Evolutionary conservation across 2,797 vertebrate genomes (phyloP), one percentile per base, ranked within the genome.

Genomic region (Tauraco hartlaubi): DNA sequence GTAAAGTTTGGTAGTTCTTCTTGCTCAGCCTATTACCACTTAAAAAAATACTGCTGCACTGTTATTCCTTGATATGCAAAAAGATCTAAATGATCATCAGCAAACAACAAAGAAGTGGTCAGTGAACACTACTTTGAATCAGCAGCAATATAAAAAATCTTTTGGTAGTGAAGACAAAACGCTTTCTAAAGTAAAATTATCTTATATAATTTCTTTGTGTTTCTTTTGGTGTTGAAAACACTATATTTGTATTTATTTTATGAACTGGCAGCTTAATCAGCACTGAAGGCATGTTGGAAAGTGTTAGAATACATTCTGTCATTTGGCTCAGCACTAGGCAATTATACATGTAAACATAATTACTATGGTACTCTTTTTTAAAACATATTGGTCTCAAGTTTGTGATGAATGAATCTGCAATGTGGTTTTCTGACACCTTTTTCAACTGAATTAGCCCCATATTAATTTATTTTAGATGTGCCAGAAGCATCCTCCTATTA

Each of bases 391-490:
- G 28, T 69, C 79, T 81, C 51, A 75, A 78, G 44, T 69, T 88
- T 88, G 46, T 49, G 74, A 83, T 43, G 69, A 95, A 88, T 92
- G 85, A 91, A 75, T 75, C 52, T 84, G 35, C 48, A 67, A n/a
- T 11, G 5, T 90, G 51, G 73, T 94, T 97, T 64, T 54, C 59
- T 84, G 85, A 81, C 61, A 85, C 51, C 31, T 93, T 92, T 94
- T 94, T 92, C 63, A 95, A 95, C 75, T 83, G 89, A 96, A 90
- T 95, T 95, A 97, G 95, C 97, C 84, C 81, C 91, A 69, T 96
- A 94, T 96, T 94, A 95, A 97, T 96, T 95, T 89, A 87, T 78
- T 96, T 97, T 80, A 95, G 66, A 88, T 49, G 59, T 97, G 96
- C 96, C 92, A 96, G 94, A 79, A 97, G 96, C 90, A 94, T 94